A percentile compares a stretch with the other conserved stretches of the same genome.
Conservation (phyloP, 1,140 invertebrate genomes). For the Drosophila erecta region DNA sequence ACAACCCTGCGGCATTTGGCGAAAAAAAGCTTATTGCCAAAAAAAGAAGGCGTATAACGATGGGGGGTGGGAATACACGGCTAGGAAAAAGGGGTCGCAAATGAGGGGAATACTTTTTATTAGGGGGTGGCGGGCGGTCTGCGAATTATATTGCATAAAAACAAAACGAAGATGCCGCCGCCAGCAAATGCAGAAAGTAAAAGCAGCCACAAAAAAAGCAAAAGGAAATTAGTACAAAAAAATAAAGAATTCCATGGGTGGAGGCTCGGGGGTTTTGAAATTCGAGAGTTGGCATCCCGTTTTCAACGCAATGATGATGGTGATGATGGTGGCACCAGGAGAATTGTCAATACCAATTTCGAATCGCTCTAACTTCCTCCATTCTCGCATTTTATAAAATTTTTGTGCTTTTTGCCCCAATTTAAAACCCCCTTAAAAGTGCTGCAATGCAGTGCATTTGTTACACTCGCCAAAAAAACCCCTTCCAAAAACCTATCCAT, state of each 20-base stretch:
- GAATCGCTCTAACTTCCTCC: slow-evolving; percentile 21
- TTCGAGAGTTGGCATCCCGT: slow-evolving; percentile 26
- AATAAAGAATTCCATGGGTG: background rate
- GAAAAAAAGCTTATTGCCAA: slow-evolving; percentile 74
- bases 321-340: slow-evolving; percentile 40
- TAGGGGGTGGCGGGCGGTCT: slow-evolving; percentile 8
- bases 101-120: background rate
- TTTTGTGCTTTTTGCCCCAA: slow-evolving; percentile 63
- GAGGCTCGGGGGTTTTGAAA: background rate
- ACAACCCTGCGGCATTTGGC: slow-evolving; percentile 69
- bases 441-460: slow-evolving; percentile 26
- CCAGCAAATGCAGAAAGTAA: slow-evolving; percentile 28
- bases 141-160: slow-evolving; percentile 69
- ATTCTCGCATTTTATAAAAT: slow-evolving; percentile 33
- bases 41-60: slow-evolving; percentile 37
- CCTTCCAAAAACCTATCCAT: background rate
- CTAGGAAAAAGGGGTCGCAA: slow-evolving; percentile 9
- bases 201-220: slow-evolving; percentile 17
- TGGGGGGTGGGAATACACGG: background rate
- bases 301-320: slow-evolving; percentile 19
- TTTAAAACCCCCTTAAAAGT: slow-evolving; percentile 25
- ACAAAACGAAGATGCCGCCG: slow-evolving; percentile 59
- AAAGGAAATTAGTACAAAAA: slow-evolving; percentile 13
- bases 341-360: slow-evolving; percentile 66
- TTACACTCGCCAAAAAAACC: background rate